A percentile compares a stretch with the other conserved stretches of the same genome.
Evolutionary conservation across 2,113 vertebrate genomes (phyloP).

Genomic region (Phylloscopus whistleri): DNA sequence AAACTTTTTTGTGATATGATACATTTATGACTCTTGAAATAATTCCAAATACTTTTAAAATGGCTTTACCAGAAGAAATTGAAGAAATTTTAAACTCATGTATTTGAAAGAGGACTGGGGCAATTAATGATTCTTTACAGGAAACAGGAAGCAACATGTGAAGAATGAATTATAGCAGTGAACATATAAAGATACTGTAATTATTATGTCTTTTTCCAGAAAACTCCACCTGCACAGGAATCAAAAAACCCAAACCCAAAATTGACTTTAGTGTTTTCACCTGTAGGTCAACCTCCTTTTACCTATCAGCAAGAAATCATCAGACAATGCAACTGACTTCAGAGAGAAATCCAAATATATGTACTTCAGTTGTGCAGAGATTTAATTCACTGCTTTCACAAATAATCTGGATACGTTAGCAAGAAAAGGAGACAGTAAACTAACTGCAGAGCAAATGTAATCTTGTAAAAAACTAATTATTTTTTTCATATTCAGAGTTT

Average conservation of each 20-base stretch:
- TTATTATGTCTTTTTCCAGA: background rate
- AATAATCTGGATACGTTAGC: background rate
- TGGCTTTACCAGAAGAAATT: background rate
- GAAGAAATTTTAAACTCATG: background rate
- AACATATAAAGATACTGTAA: background rate
- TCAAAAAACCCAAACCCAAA: background rate
- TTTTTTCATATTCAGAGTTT: background rate
- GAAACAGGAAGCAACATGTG: background rate
- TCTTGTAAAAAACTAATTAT: background rate
- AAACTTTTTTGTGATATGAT: background rate
- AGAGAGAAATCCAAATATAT: background rate
- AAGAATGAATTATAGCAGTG: background rate
- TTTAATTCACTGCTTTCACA: background rate
- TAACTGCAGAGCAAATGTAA: background rate
- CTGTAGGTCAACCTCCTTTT: background rate
- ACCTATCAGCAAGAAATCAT: background rate
- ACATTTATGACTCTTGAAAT: background rate
- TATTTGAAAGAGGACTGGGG: background rate
- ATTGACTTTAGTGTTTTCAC: background rate
- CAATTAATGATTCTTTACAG: background rate
- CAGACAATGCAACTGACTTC: background rate
- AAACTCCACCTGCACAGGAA: background rate
- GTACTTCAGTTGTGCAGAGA: background rate
- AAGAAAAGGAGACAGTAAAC: background rate
- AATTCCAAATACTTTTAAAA: background rate